Evolutionary conservation across 2,888 invertebrate genomes (phyloP).

Genomic region (Harpalus rufipes): DNA sequence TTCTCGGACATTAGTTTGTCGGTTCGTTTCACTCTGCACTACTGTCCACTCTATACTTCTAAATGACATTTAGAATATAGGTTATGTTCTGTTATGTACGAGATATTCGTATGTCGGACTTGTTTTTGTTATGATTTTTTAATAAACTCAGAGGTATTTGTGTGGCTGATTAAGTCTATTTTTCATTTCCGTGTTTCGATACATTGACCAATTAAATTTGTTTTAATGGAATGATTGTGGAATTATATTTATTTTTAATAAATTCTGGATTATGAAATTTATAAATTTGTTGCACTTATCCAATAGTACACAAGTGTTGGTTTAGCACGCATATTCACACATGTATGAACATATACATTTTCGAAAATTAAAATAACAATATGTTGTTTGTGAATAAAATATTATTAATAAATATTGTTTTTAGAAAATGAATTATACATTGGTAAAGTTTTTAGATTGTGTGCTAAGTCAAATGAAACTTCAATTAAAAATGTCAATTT

Average conservation of each 20-base stretch:
- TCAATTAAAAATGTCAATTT: too few species aligned
- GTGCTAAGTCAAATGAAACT: too few species aligned
- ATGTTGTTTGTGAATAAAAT: too few species aligned
- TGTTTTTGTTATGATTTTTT: slow-evolving; percentile 34
- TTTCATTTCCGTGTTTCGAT: slow-evolving; percentile 14
- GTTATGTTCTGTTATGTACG: slow-evolving; percentile 3
- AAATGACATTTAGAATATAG: slow-evolving; percentile 35
- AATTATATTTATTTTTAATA: slow-evolving; percentile 22
- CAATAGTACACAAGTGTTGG: background rate
- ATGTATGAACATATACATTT: too few species aligned
- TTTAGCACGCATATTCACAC: too few species aligned
- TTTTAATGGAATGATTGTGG: slow-evolving; percentile 23
- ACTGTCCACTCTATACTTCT: background rate
- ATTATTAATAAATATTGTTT: too few species aligned
- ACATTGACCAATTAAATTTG: slow-evolving; percentile 11
- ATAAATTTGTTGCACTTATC: background rate
- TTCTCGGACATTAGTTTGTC: background rate
- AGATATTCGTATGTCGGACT: background rate
- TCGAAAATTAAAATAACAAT: too few species aligned
- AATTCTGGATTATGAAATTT: slow-evolving; percentile 2
- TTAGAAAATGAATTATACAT: too few species aligned
- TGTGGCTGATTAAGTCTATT: slow-evolving; percentile 11
- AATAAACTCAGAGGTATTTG: slow-evolving; percentile 30
- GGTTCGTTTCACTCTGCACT: background rate
- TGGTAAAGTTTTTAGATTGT: too few species aligned